Evolutionary conservation across 1,140 invertebrate species (phyloP).

Genomic region (Sinella curviseta): DNA sequence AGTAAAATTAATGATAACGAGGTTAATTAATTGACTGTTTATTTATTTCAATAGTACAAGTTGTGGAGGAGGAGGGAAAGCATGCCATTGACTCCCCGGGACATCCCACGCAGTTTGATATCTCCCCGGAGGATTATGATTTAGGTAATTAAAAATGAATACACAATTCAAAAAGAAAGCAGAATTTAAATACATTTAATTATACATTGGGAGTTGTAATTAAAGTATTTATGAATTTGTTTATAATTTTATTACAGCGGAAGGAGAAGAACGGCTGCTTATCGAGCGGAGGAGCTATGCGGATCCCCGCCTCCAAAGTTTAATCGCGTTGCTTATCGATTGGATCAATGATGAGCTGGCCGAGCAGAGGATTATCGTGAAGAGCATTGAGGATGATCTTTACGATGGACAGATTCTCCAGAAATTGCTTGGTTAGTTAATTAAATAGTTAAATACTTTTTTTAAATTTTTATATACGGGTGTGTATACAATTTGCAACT

Average conservation of each 20-base stretch:
- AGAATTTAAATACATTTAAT: not conserved
- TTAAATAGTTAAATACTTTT: not conserved
- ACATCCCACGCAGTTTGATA: constrained; percentile 76
- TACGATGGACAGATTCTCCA: constrained; percentile 98
- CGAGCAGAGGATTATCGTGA: constrained; percentile 93
- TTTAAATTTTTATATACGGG: not conserved
- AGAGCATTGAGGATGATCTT: constrained; percentile 93
- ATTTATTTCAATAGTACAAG: constrained; percentile 75
- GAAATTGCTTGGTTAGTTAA: constrained; percentile 77
- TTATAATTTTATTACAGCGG: constrained; percentile 64
- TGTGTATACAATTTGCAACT: not conserved
- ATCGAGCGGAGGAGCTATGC: constrained; percentile 84
- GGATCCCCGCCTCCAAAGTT: constrained; percentile 81
- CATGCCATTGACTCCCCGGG: constrained; percentile 94
- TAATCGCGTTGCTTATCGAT: constrained; percentile 86
- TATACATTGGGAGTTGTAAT: not conserved
- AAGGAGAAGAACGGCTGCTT: constrained; percentile 95
- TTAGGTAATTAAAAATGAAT: constrained; percentile 65
- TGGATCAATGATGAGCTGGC: constrained; percentile 99
- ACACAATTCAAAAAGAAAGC: constrained; percentile 18
- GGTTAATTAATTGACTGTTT: not conserved
- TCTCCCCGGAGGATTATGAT: constrained; percentile 88
- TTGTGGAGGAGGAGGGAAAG: constrained; percentile 93
- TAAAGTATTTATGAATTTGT: constrained; percentile 40
- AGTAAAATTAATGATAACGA: not conserved